Base-by-base conservation (phyloP, 2,797 vertebrate genomes). In the Mallotus villosus region DNA sequence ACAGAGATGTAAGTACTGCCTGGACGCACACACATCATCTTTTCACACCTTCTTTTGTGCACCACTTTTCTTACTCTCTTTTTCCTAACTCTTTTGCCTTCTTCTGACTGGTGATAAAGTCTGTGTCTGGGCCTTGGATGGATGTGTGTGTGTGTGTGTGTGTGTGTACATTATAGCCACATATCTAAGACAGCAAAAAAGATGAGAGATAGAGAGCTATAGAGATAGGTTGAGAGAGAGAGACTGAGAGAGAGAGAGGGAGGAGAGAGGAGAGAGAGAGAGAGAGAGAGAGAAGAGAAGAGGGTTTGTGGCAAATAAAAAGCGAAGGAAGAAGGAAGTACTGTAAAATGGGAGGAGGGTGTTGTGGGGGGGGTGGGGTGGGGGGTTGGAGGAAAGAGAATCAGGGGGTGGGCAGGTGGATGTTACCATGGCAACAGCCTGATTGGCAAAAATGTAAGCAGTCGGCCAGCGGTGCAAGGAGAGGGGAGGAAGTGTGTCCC, bases 391-490 rank as follows among this genome's bases (percentile, higher is more conserved):
- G 55, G 49, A 29, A 64, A 61, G 80, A 78, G 84, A 61, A 63
- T 71, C 67, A 34, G 60, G 64, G 53, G 91, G 88, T 89, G 91
- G 92, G 93, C 92, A 93, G 91, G 92, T 93, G 91, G 84, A 89
- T 63, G 95, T 97, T 93, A 88, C 94, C 93, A 96, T 96, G 91
- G 96, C 94, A 98, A 98, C 96, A 96, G 95, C 95, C 96, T 97
- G 95, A 99, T 98, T 99, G 97, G 96, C 95, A 97, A 95, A 97
- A 97, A 96, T 96, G 95, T 96, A 95, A 96, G 96, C 95, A 95
- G 95, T 95, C 93, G 94, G 94, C 91, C 91, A 93, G 93, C 92
- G 93, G 93, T 94, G 91, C 93, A 94, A 94, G 94, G 92, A 96
- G 70, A 58, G 71, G 25, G 93, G 93, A 94, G 95, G 95, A 94